These are phyloP conservation scores for Crotalus tigris DNA, from an alignment of 2,113 vertebrate genomes.

Conservation along the genomic window DNA sequence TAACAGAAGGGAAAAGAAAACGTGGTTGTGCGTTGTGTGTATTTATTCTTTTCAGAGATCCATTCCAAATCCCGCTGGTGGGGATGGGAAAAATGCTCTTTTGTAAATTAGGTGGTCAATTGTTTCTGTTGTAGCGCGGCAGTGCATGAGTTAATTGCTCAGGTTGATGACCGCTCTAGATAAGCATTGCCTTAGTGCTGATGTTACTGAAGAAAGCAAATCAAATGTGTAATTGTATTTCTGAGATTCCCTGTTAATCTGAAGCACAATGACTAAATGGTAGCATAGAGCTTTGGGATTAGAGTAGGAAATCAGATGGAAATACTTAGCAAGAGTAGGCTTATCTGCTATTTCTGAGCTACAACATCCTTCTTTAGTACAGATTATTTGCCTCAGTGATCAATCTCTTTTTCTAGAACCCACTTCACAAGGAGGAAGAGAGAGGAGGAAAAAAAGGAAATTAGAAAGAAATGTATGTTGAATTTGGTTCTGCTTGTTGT, in stretches of 20 bases:
- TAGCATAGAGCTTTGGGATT: slow-evolving; percentile 22
- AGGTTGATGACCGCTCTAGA: slow-evolving; percentile 34
- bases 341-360: neutral
- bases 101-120: neutral
- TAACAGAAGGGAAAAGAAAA: neutral
- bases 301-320: slow-evolving; percentile 32
- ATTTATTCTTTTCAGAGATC: neutral
- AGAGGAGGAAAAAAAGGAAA: neutral
- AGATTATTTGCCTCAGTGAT: neutral
- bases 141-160: slow-evolving; percentile 47
- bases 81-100: neutral
- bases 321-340: neutral
- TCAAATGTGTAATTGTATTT: slow-evolving; percentile 43
- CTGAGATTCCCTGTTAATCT: slow-evolving; percentile 56
- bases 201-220: slow-evolving; percentile 41
- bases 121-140: slow-evolving; percentile 41
- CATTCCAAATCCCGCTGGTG: neutral
- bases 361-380: neutral
- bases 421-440: neutral
- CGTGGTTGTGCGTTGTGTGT: neutral
- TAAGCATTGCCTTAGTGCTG: slow-evolving; percentile 49
- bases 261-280: slow-evolving; percentile 43
- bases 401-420: neutral
- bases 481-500: neutral
- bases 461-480: neutral